These are phyloP conservation scores for Sylvia atricapilla DNA, from an alignment of 2,113 vertebrate species.

Conservation along the genomic window DNA sequence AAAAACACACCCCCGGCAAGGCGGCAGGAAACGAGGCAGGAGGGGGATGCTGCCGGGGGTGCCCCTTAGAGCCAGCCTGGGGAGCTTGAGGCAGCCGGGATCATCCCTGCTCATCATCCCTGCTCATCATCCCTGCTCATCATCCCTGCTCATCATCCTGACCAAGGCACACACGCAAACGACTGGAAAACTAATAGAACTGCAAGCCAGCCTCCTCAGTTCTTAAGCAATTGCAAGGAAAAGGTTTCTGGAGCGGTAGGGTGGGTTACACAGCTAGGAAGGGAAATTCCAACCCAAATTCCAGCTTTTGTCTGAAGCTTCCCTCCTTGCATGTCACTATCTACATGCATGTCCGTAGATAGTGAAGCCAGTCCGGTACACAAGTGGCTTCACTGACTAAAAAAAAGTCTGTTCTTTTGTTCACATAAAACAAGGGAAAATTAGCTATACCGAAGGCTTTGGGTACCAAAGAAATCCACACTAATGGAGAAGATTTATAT, in stretches of 20 bases:
- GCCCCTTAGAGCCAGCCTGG: background rate
- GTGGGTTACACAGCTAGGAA: background rate
- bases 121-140: no score
- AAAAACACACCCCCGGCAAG: accelerated
- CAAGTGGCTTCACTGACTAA: background rate
- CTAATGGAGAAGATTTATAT: background rate
- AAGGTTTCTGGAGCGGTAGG: background rate
- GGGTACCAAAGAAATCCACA: background rate
- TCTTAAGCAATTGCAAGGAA: background rate
- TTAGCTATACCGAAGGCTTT: background rate
- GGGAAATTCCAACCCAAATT: background rate
- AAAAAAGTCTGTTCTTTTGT: background rate
- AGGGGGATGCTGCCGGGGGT: no score
- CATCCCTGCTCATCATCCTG: background rate
- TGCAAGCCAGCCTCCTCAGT: background rate
- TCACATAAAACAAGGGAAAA: background rate
- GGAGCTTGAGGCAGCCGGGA: background rate
- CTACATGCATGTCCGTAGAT: accelerated
- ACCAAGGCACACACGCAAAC: accelerated
- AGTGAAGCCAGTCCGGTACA: background rate
- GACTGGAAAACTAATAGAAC: background rate
- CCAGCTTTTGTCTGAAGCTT: background rate
- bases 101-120: background rate
- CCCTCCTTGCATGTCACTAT: background rate
- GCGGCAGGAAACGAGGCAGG: background rate